phyloP scores from a whole-genome alignment of 2,113 vertebrate genomes.

The Chlamydotis undulata region DNA sequence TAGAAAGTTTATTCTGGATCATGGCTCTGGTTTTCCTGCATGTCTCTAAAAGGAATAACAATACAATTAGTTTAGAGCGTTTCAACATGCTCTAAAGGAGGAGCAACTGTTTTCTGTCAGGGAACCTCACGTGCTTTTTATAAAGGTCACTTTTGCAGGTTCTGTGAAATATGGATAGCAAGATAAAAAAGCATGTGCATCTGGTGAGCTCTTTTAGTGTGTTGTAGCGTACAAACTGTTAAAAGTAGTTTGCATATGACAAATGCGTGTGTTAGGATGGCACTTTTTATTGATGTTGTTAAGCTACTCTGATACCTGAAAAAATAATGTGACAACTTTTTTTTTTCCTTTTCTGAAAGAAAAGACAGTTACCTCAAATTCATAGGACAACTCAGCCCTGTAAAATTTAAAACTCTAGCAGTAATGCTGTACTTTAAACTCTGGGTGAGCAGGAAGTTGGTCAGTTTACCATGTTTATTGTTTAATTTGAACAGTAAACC shows the following conservation, averaged over 20 bases:
- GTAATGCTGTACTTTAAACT: background rate
- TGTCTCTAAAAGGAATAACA: background rate
- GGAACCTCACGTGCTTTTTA: background rate
- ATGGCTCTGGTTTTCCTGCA: background rate
- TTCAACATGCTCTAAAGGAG: background rate
- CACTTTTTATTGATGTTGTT: background rate
- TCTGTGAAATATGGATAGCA: background rate
- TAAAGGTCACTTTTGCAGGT: background rate
- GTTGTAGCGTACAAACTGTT: background rate
- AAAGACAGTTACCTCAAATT: background rate
- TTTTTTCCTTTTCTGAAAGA: background rate
- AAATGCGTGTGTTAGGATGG: background rate
- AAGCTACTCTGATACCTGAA: background rate
- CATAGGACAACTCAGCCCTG: background rate
- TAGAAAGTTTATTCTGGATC: background rate
- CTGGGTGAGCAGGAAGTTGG: background rate
- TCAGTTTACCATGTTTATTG: background rate
- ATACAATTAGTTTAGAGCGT: background rate
- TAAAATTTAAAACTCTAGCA: background rate
- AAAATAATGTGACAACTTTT: background rate
- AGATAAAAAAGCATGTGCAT: background rate
- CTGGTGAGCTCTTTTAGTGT: background rate
- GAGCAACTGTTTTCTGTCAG: background rate
- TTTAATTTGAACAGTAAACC: background rate
- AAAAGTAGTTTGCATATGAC: background rate